Conservation (phyloP, 2,113 vertebrate species). For the Corythaixoides concolor region DNA sequence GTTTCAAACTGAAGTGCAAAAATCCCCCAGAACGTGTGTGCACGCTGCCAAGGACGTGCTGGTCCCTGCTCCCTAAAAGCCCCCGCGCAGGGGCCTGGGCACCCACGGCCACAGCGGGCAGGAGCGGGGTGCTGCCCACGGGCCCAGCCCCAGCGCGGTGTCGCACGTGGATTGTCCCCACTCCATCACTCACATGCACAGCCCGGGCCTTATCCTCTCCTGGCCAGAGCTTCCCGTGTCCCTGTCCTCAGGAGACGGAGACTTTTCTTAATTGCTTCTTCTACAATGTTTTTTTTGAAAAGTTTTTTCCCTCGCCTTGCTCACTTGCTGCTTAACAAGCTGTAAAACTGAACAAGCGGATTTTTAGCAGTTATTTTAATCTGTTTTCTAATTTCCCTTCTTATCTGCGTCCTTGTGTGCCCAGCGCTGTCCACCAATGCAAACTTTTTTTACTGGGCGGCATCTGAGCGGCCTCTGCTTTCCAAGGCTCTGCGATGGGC, state of each 20-base stretch:
- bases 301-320: not conserved
- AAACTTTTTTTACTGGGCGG: not conserved
- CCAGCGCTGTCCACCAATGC: not conserved
- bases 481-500: not conserved
- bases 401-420: not conserved
- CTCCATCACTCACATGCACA: not conserved
- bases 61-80: not conserved
- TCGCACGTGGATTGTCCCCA: not conserved
- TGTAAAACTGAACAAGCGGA: not conserved
- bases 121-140: not conserved
- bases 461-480: not conserved
- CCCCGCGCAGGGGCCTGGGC: not conserved
- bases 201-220: not conserved
- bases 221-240: not conserved
- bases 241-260: not conserved
- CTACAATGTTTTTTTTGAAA: not conserved
- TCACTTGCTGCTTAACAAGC: not conserved
- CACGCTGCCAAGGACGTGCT: rapidly evolving
- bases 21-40: not conserved
- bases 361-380: not conserved
- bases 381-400: not conserved
- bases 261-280: not conserved
- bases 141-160: not conserved
- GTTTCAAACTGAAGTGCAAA: rapidly evolving
- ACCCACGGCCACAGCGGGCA: not conserved